phyloP scores from a whole-genome alignment of 2,888 invertebrate genomes.

The Helleia helle region DNA sequence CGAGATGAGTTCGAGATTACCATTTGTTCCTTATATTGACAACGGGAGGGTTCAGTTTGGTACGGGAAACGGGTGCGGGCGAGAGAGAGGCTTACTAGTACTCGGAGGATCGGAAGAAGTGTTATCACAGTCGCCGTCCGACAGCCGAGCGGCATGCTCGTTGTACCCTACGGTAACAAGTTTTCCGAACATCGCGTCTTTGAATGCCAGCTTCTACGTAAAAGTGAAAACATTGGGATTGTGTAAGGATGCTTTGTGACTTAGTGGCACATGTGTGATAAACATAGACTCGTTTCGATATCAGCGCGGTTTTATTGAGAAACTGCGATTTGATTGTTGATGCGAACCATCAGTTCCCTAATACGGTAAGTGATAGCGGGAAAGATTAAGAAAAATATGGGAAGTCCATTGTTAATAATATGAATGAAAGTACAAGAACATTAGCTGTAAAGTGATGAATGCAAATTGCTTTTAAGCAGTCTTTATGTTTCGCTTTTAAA shows the following conservation, averaged over 20 bases:
- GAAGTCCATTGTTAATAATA: constrained; percentile 6
- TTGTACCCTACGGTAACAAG: too few species aligned
- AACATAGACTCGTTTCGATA: constrained; percentile 54
- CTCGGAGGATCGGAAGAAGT: constrained; percentile 55
- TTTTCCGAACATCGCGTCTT: constrained; percentile 57
- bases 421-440: constrained; percentile 18
- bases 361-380: constrained; percentile 40
- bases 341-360: constrained; percentile 33
- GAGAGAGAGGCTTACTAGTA: constrained; percentile 57
- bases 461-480: constrained; percentile 47
- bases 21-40: constrained; percentile 41
- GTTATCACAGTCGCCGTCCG: constrained; percentile 72
- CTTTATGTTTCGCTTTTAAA: constrained; percentile 37
- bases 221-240: constrained; percentile 34
- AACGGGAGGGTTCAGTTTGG: constrained; percentile 37
- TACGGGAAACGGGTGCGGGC: constrained; percentile 35
- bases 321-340: constrained; percentile 67
- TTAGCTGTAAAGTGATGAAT: constrained; percentile 34
- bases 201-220: constrained; percentile 23
- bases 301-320: constrained; percentile 59
- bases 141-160: constrained; percentile 58
- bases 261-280: constrained; percentile 40
- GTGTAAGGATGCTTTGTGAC: constrained; percentile 52
- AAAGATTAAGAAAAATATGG: constrained; percentile 7
- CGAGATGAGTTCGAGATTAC: constrained; percentile 43